Evolutionary conservation across 2,113 vertebrate genomes (phyloP).

Genomic region (Burhinus oedicnemus): DNA sequence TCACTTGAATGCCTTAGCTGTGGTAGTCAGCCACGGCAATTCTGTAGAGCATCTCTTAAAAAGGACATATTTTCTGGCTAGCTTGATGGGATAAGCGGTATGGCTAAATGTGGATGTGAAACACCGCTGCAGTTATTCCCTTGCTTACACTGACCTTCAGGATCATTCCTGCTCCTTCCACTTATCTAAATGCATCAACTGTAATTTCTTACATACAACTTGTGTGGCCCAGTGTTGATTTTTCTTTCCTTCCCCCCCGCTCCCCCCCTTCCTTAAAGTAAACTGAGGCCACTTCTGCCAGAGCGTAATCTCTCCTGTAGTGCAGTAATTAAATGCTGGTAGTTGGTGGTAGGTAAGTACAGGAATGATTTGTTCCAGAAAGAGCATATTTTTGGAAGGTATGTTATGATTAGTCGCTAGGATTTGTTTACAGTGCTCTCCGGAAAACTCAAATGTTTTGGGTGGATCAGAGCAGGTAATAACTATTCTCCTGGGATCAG

Average conservation of each 20-base stretch:
- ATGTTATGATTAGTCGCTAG: constrained; percentile 35
- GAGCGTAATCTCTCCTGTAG: background rate
- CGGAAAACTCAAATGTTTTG: background rate
- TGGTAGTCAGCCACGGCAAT: background rate
- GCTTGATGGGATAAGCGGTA: background rate
- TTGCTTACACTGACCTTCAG: background rate
- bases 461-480: constrained; percentile 37
- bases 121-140: background rate
- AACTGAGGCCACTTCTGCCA: constrained; percentile 32
- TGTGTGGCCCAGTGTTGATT: constrained; percentile 58
- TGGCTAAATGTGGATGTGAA: background rate
- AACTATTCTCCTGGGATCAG: background rate
- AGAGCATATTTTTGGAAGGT: background rate
- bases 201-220: constrained; percentile 31
- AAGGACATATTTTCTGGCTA: background rate
- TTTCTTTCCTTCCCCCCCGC: background rate
- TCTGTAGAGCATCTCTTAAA: background rate
- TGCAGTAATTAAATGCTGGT: constrained; percentile 37
- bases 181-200: constrained; percentile 16
- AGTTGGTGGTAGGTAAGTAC: constrained; percentile 13
- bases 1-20: background rate
- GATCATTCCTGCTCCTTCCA: constrained; percentile 18
- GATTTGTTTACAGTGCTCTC: constrained; percentile 14
- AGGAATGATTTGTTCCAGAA: constrained; percentile 26
- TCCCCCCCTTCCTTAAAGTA: constrained; percentile 26